A percentile compares a stretch with the other conserved stretches of the same genome.
Evolutionary conservation across 2,888 invertebrate genomes (phyloP).

Genomic region (Hylaea fasciaria): DNA sequence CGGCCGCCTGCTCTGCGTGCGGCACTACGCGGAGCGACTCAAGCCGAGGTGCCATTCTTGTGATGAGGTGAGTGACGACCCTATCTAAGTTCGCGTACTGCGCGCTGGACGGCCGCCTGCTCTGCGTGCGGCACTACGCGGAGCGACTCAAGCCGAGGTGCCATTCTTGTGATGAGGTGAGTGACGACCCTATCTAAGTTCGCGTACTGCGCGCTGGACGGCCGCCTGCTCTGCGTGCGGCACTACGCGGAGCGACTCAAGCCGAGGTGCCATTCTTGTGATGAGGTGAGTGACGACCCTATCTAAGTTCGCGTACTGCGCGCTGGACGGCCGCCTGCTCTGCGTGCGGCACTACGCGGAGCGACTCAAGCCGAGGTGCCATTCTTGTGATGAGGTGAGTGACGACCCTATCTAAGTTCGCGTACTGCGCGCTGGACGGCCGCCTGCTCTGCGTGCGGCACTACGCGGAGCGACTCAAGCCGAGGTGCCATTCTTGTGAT

Average conservation of each 20-base stretch:
- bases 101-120: conserved; percentile 93
- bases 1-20: conserved; percentile 94
- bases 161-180: conserved; percentile 99
- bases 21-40: conserved; percentile 98
- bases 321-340: conserved; percentile 93
- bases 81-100: conserved; percentile 97
- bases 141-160: conserved; percentile 98
- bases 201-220: conserved; percentile 96
- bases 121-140: conserved; percentile 98
- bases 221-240: conserved; percentile 94
- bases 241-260: conserved; percentile 98
- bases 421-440: conserved; percentile 96
- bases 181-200: conserved; percentile 87
- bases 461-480: conserved; percentile 98
- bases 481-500: conserved; percentile 98
- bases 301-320: conserved; percentile 98
- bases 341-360: conserved; percentile 99
- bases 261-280: conserved; percentile 98
- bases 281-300: conserved; percentile 92
- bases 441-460: conserved; percentile 96
- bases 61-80: conserved; percentile 94
- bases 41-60: conserved; percentile 98
- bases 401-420: conserved; percentile 87
- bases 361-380: conserved; percentile 96
- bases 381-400: conserved; percentile 99